Conservation (phyloP, 2,888 invertebrate genomes). For the Dicranocentrus wangi region DNA sequence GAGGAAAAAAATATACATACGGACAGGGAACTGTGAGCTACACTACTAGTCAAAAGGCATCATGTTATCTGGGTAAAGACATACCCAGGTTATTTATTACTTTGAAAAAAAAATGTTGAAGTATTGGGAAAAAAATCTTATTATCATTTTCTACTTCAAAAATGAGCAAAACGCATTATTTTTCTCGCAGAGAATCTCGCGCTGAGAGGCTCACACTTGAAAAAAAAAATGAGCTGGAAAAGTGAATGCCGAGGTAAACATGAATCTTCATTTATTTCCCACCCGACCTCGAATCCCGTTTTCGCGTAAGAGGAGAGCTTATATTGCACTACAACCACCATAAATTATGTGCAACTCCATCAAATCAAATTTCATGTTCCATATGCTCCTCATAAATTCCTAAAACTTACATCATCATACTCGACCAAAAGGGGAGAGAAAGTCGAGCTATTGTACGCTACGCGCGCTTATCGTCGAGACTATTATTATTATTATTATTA, state of each 20-base stretch:
- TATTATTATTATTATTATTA: neutral
- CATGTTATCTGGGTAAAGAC: neutral
- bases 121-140: slow-evolving; percentile 2
- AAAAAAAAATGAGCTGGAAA: neutral
- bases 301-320: neutral
- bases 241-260: neutral
- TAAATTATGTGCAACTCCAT: slow-evolving; percentile 35
- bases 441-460: neutral
- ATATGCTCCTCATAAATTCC: slow-evolving; percentile 35
- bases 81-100: slow-evolving; percentile 7
- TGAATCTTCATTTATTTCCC: slow-evolving; percentile 33
- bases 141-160: slow-evolving; percentile 15
- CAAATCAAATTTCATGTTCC: slow-evolving; percentile 61
- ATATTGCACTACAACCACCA: slow-evolving; percentile 11
- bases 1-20: too few relatives aligned
- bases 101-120: neutral
- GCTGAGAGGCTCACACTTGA: neutral
- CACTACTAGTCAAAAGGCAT: too few relatives aligned
- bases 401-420: neutral
- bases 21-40: too few relatives aligned
- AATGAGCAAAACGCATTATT: neutral
- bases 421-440: neutral
- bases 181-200: neutral
- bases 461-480: neutral
- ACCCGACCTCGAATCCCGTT: too few relatives aligned